Evolutionary conservation across 2,888 invertebrate genomes (phyloP), one percentile per base, ranked within the genome.

Genomic region (Yponomeuta sedellus): DNA sequence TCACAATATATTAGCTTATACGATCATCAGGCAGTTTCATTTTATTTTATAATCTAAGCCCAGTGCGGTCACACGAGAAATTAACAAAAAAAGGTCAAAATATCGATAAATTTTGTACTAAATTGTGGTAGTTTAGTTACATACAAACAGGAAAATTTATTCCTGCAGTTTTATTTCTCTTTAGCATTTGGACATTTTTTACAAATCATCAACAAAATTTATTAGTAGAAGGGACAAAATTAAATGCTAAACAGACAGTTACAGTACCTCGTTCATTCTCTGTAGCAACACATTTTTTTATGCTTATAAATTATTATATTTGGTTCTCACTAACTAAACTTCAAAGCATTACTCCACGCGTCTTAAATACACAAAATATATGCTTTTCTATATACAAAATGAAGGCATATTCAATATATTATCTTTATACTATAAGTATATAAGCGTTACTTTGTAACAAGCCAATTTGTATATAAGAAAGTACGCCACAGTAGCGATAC

Each of bases 311-410:
- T 72, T 75, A 78, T 78, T 79, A 83, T 85, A 86, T 86, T 86
- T 86, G 87, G 87, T 86, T 85, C 83, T 84, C 85, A 83, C 82
- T 82, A 80, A 79, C 76, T 68, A 76, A 79, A 77, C 74, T 52
- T 16, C 44, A 52, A 52, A 52, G 44, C 44, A 52, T 52, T 16
- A 52, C 44, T 52, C 12, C 44, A 12, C 44, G 44, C 44, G 44
- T 16, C 16, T 52, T 12, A 52, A 52, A 52, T 52, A 52, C 44
- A 52, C 44, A 52, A 52, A 52, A 52, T 52, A 52, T 52, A 52
- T 16, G 44, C 44, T 52, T 52, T 52, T 52, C 44, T 52, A 52
- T 52, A 52, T 52, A 52, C 44, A 52, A 6, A 52, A 52, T 52
- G 44, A 52, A 52, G 44, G 44, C 44, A 52, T 52, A 52, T 52